phyloP scores from a whole-genome alignment of 2,888 invertebrate genomes.

The Neoascia interrupta region DNA sequence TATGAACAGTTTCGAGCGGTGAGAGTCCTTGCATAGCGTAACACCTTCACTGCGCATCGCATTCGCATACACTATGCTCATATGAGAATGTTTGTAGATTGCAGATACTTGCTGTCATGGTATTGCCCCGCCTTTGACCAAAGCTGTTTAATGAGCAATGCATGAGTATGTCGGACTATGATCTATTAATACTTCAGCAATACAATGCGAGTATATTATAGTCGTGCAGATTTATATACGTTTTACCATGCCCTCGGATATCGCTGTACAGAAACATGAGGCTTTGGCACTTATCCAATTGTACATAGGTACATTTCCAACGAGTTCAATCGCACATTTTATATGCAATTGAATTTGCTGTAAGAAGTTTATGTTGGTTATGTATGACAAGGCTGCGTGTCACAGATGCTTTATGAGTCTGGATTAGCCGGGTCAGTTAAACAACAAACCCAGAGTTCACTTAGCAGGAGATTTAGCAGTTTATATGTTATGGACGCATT shows the following conservation, averaged over 20 bases:
- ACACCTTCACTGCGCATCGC: too few relatives aligned
- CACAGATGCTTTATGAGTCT: slow-evolving; percentile 59
- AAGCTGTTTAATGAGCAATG: slow-evolving; percentile 54
- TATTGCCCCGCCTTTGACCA: slow-evolving; percentile 63
- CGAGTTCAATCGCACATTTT: slow-evolving; percentile 28
- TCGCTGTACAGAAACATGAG: slow-evolving; percentile 29
- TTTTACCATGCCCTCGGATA: slow-evolving; percentile 10
- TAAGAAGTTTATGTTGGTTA: slow-evolving; percentile 59
- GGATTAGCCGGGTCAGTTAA: too few relatives aligned
- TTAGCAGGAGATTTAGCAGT: too few relatives aligned
- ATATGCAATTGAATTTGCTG: slow-evolving; percentile 31
- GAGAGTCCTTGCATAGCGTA: too few relatives aligned
- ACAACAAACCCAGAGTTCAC: too few relatives aligned
- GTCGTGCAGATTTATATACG: neutral
- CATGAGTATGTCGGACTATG: slow-evolving; percentile 22
- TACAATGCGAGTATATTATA: neutral
- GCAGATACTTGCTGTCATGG: slow-evolving; percentile 25
- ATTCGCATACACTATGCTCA: slow-evolving; percentile 9
- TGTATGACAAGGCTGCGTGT: slow-evolving; percentile 62
- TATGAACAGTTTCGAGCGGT: too few relatives aligned
- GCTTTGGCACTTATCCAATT: slow-evolving; percentile 57
- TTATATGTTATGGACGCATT: too few relatives aligned
- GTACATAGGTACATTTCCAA: slow-evolving; percentile 16
- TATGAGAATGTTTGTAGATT: neutral
- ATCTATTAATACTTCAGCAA: slow-evolving; percentile 35